Evolutionary conservation across 1,140 invertebrate genomes (phyloP).

Genomic region (Anagrus nilaparvatae): DNA sequence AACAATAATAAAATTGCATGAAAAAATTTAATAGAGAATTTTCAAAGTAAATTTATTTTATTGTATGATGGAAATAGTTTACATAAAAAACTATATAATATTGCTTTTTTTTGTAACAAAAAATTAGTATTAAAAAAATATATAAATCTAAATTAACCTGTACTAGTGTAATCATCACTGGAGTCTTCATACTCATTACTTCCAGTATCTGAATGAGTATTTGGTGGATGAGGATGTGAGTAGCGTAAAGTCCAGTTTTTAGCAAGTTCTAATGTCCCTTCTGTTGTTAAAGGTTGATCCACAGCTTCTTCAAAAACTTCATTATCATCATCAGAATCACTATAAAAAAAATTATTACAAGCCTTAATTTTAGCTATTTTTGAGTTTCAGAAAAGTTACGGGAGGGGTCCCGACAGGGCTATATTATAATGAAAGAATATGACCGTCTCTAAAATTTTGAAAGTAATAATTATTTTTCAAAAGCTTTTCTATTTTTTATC

Average conservation of each 20-base stretch:
- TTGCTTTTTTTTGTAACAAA: not conserved
- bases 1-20: too few relatives aligned
- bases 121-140: not conserved
- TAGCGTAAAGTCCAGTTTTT: constrained; percentile 52
- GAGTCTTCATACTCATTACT: constrained; percentile 48
- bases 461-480: too few relatives aligned
- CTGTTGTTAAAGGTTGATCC: constrained; percentile 51
- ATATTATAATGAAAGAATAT: constrained; percentile 3
- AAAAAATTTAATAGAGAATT: too few relatives aligned
- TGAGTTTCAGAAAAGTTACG: not conserved
- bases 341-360: constrained; percentile 24
- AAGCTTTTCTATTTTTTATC: too few relatives aligned
- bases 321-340: constrained; percentile 50
- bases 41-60: too few relatives aligned
- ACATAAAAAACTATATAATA: too few relatives aligned
- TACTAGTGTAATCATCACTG: constrained; percentile 55
- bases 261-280: constrained; percentile 53
- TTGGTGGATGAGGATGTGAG: constrained; percentile 35
- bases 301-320: constrained; percentile 53
- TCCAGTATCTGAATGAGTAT: constrained; percentile 38
- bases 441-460: constrained; percentile 19
- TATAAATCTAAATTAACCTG: constrained; percentile 40
- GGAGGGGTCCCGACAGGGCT: not conserved
- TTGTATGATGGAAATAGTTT: too few relatives aligned
- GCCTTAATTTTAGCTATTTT: too few relatives aligned